A percentile compares a stretch with the other conserved stretches of the same genome.
These are phyloP conservation scores for Cheilosia urbana DNA, from an alignment of 2,888 invertebrate species.

Conservation along the genomic window DNA sequence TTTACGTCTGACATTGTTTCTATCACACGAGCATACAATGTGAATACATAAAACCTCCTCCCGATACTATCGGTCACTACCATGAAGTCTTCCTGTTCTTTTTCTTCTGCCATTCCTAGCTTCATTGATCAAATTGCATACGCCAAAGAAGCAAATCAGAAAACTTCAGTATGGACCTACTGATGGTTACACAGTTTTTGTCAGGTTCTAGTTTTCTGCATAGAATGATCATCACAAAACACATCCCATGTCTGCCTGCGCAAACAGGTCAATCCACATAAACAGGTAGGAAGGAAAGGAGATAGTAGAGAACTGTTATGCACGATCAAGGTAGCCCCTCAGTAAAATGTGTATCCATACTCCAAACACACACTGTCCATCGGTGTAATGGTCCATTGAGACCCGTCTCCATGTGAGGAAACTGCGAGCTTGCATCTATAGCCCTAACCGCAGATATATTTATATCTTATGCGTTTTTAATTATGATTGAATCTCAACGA, in stretches of 20 bases:
- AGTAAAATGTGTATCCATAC: constrained; percentile 28
- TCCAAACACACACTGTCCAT: neutral
- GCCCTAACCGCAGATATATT: constrained; percentile 20
- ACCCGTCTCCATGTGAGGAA: constrained; percentile 10
- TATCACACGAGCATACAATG: too few species aligned
- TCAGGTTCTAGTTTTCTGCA: constrained; percentile 1
- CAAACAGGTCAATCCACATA: constrained; percentile 56
- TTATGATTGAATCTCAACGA: constrained; percentile 59
- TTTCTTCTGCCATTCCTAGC: too few species aligned
- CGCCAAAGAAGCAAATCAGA: neutral
- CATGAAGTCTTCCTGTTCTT: too few species aligned
- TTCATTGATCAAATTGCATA: neutral
- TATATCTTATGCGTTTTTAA: constrained; percentile 56
- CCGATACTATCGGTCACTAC: too few species aligned
- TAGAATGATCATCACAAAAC: constrained; percentile 4
- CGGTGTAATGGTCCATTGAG: constrained; percentile 8
- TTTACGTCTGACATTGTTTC: too few species aligned
- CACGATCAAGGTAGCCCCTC: constrained; percentile 14
- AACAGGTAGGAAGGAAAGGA: constrained; percentile 44
- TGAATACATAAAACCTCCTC: too few species aligned
- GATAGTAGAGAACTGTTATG: constrained; percentile 48
- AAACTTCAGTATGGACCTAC: neutral
- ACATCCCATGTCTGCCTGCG: neutral
- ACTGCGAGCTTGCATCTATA: constrained; percentile 16
- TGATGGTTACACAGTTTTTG: neutral